Evolutionary conservation across 2,888 invertebrate genomes (phyloP).

Genomic region (Tinea trinotella): DNA sequence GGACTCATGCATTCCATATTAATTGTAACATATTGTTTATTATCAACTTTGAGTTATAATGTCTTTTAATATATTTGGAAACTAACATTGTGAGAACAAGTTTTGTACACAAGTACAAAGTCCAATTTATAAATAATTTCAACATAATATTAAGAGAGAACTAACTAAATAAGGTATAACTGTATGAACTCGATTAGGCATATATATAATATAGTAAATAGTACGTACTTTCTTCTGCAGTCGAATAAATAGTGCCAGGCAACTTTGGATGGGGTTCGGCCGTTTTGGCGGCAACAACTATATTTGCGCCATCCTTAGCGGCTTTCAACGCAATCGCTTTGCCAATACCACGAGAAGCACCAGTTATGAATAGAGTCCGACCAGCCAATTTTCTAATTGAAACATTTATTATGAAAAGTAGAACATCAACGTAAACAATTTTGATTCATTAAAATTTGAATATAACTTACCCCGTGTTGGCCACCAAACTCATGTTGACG

Average conservation of each 20-base stretch:
- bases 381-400: conserved; percentile 77
- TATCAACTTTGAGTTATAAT: no score
- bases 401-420: conserved; percentile 24
- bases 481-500: conserved; percentile 60
- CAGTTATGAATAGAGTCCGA: conserved; percentile 94
- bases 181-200: neutral
- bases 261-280: conserved; percentile 91
- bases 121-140: conserved; percentile 30
- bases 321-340: conserved; percentile 94
- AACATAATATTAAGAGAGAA: neutral
- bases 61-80: no score
- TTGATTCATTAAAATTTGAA: neutral
- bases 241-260: conserved; percentile 92
- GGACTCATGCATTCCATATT: no score
- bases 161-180: neutral
- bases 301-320: conserved; percentile 92
- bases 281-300: conserved; percentile 94
- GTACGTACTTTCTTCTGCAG: conserved; percentile 87
- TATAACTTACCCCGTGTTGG: conserved; percentile 58
- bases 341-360: conserved; percentile 97
- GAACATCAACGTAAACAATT: conserved; percentile 21
- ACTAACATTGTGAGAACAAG: no score
- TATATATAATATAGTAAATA: neutral
- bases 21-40: no score
- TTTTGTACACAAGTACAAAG: conserved; percentile 35